A percentile compares a stretch with the other conserved stretches of the same genome.
These are phyloP conservation scores for Gyrodactylus bullatarudis DNA, from an alignment of 1,140 invertebrate species.

Conservation along the genomic window DNA sequence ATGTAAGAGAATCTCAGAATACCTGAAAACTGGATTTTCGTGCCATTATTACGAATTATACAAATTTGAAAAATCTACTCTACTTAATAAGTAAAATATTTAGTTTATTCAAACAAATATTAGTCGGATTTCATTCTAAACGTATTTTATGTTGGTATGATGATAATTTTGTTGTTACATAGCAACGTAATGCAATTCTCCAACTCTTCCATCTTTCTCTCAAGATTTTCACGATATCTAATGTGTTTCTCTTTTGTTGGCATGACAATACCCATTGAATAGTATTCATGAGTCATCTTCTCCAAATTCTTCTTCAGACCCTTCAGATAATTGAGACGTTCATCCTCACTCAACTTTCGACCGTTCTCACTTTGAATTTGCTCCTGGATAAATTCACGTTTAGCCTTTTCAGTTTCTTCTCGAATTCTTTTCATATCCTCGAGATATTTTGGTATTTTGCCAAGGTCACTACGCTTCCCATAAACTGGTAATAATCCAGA, in stretches of 20 bases:
- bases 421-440: not conserved
- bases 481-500: not conserved
- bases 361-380: not conserved
- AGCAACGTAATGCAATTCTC: not conserved
- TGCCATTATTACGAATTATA: too few relatives aligned
- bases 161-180: not conserved
- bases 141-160: not conserved
- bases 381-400: not conserved
- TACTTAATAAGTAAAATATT: too few relatives aligned
- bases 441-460: not conserved
- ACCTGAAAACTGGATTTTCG: too few relatives aligned
- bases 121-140: too few relatives aligned
- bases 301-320: not conserved
- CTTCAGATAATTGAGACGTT: not conserved
- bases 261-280: not conserved
- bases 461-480: not conserved
- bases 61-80: too few relatives aligned
- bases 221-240: not conserved
- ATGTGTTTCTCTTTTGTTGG: not conserved
- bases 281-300: not conserved
- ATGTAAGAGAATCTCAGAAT: too few relatives aligned
- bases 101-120: too few relatives aligned
- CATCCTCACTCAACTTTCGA: not conserved
- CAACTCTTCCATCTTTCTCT: not conserved
- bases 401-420: not conserved